phyloP scores from a whole-genome alignment of 2,797 vertebrate species.

The Oophaga sylvatica region DNA sequence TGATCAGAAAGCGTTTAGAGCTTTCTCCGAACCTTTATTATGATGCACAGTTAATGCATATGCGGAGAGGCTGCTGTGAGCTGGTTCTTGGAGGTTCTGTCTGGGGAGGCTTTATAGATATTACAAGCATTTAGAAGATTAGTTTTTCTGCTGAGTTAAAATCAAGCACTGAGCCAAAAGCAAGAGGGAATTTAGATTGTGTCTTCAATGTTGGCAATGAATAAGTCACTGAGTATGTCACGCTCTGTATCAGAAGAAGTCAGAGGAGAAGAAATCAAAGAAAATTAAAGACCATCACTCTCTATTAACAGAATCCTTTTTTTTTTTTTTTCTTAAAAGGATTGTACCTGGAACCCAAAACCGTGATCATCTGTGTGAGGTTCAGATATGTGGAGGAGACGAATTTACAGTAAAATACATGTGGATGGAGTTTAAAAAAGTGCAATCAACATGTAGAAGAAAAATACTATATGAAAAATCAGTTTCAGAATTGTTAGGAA shows the following conservation, averaged over 20 bases:
- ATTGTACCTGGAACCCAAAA: not conserved
- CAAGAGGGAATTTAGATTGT: conserved; percentile 13
- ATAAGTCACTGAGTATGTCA: conserved; percentile 16
- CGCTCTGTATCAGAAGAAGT: conserved; percentile 4
- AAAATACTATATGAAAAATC: too few species aligned
- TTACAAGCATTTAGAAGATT: conserved; percentile 33
- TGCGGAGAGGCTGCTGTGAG: not conserved
- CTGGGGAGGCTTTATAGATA: conserved; percentile 31
- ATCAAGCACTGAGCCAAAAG: conserved; percentile 14
- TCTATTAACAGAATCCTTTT: not conserved
- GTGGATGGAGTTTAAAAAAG: too few species aligned
- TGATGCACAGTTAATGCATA: not conserved
- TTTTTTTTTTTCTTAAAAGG: not conserved
- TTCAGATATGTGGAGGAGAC: too few species aligned
- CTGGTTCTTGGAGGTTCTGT: conserved; percentile 3
- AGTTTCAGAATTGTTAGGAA: too few species aligned
- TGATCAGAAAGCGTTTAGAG: not conserved
- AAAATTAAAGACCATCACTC: not conserved
- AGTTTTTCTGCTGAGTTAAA: conserved; percentile 30
- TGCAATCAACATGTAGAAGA: too few species aligned
- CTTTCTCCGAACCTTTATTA: not conserved
- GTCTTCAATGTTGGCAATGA: conserved; percentile 24
- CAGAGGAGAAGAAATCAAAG: conserved; percentile 15
- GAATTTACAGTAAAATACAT: too few species aligned
- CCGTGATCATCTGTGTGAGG: too few species aligned